Base-by-base conservation (phyloP, 2,113 vertebrate genomes). In the Melanerpes formicivorus region DNA sequence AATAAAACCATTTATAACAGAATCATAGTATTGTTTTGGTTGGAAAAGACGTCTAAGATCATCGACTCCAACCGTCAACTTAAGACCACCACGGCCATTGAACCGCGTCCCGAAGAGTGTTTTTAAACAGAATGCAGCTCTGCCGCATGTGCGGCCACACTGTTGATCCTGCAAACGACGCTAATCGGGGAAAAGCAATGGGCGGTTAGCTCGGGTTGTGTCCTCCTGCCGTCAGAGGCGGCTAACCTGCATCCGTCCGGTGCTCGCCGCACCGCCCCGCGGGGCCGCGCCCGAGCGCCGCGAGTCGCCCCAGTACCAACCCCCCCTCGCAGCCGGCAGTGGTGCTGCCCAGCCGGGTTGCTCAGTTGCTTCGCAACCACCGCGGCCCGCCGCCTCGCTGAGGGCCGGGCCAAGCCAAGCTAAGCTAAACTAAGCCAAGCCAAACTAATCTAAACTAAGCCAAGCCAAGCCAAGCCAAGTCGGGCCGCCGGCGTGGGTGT, bases 211-310 rank as follows among this genome's bases (percentile, higher is more conserved):
- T 23, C 6, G 50, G 12, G 22, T 46, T 69, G 40, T 27, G 30
- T 10, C 2, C 21, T 60, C 32, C 19, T 3, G 12, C 29, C 3
- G 0, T 1, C 34, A 46, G 42, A 29, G 12, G 7, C 60, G 4
- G 44, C 44, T 1, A 37, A 16, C 6, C 5, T 0, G 15, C 50
- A 6, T 19, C 66, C 21, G 16, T 3, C 10, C 9, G 29, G 3
- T 18, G 23, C 12, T 4, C 29, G 8, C 27, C 10, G 18, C 19
- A 48, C 4, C 32, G 23, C 63, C 9, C 17, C 26, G 58, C 52
- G 30, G 18, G 5, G 50, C 15, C 26, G 14, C 21, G 2, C 11
- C 59, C 50, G 32, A 30, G 18, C n/a, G 5, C 22, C 2, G 26
- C 10, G 40, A 13, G 8, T 14, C 8, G 7, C 48, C 8, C 3